Conservation (phyloP, 53 echinoderm and acorn worm species). For the Astropecten irregularis region DNA sequence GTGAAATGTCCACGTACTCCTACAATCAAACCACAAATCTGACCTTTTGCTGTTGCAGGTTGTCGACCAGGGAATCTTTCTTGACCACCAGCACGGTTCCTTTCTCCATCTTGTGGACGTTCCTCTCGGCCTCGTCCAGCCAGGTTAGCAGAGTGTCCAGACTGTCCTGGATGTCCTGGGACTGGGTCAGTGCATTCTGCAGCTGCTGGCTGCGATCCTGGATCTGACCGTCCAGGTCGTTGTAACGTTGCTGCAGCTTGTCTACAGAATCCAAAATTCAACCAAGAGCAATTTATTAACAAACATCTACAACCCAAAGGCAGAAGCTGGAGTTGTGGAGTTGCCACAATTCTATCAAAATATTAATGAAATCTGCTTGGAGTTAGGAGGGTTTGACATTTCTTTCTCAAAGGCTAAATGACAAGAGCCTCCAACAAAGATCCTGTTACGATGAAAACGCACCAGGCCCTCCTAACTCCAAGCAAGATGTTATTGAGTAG, state of each 20-base stretch:
- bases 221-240: conserved; percentile 80
- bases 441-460: too few relatives aligned
- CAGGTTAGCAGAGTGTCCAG: conserved; percentile 83
- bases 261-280: too few relatives aligned
- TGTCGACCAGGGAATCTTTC: conserved; percentile 86
- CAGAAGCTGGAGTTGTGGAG: too few relatives aligned
- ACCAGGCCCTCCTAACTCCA: too few relatives aligned
- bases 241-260: conserved; percentile 81
- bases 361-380: too few relatives aligned
- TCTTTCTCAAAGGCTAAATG: too few relatives aligned
- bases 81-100: conserved; percentile 86
- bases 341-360: too few relatives aligned
- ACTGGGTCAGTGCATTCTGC: conserved; percentile 85
- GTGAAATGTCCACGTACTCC: too few relatives aligned
- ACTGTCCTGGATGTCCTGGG: conserved; percentile 94
- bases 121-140: conserved; percentile 84
- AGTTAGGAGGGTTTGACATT: too few relatives aligned
- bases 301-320: neutral
- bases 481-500: too few relatives aligned
- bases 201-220: conserved; percentile 84
- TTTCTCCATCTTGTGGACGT: conserved; percentile 89
- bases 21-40: too few relatives aligned
- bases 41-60: conserved; percentile 94
- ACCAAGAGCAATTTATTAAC: neutral
- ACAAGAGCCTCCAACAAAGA: too few relatives aligned